These are phyloP conservation scores for Megastigmus dorsalis DNA, from an alignment of 2,888 invertebrate species.

Conservation along the genomic window DNA sequence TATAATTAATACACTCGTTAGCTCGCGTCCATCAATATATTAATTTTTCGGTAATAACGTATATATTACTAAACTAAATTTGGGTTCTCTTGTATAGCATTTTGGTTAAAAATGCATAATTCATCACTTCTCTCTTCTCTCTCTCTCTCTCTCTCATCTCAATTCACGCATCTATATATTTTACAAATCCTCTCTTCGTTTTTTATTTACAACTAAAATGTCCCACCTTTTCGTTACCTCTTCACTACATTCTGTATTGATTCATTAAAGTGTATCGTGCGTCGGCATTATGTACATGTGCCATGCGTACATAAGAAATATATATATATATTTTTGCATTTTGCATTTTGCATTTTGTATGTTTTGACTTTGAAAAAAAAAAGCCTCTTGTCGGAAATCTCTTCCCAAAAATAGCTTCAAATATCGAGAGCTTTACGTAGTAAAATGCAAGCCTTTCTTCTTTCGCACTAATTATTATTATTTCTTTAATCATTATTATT, in stretches of 20 bases:
- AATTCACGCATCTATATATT: constrained; percentile 21
- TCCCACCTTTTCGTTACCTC: constrained; percentile 21
- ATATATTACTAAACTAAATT: constrained; percentile 49
- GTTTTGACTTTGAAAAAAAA: constrained; percentile 59
- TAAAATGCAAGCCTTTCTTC: constrained; percentile 48
- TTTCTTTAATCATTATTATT: constrained; percentile 16
- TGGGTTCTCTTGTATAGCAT: constrained; percentile 46
- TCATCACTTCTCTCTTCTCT: constrained; percentile 26
- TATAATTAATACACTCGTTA: constrained; percentile 46
- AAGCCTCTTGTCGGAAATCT: constrained; percentile 31
- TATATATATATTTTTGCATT: constrained; percentile 62
- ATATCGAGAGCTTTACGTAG: constrained; percentile 51
- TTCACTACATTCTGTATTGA: constrained; percentile 36
- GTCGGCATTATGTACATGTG: constrained; percentile 63
- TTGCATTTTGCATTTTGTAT: constrained; percentile 61
- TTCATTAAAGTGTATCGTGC: constrained; percentile 51
- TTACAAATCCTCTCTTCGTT: constrained; percentile 37
- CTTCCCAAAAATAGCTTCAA: constrained; percentile 64
- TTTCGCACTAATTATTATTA: constrained; percentile 28
- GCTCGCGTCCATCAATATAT: constrained; percentile 48
- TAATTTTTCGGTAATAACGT: constrained; percentile 51
- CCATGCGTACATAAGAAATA: constrained; percentile 66
- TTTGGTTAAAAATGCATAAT: constrained; percentile 40
- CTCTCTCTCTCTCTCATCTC: too few relatives aligned
- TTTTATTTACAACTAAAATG: constrained; percentile 51